phyloP scores from a whole-genome alignment of 2,797 vertebrate genomes.

The Salarias fasciatus region DNA sequence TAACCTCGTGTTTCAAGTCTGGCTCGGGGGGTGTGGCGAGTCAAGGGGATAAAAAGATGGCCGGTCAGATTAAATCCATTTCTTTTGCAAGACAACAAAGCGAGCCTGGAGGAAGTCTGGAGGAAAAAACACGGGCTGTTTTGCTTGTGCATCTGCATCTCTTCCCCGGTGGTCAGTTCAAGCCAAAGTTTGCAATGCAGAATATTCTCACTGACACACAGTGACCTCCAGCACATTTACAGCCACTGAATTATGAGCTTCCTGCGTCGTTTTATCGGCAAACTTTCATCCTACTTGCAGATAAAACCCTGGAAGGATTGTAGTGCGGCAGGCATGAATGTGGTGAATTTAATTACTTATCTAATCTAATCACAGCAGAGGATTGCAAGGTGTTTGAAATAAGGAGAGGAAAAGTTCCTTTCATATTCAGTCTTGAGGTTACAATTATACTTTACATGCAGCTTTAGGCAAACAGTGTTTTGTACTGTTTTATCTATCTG shows the following conservation, averaged over 20 bases:
- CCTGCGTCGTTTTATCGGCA: slow-evolving; percentile 6
- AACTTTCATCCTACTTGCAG: slow-evolving; percentile 21
- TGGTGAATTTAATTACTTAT: slow-evolving; percentile 30
- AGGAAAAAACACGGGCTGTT: too few relatives aligned
- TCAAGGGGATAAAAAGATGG: slow-evolving; percentile 40
- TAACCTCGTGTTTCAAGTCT: slow-evolving; percentile 24
- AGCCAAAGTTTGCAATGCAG: slow-evolving; percentile 3
- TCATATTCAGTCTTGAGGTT: slow-evolving; percentile 9
- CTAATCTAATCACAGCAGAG: slow-evolving; percentile 27
- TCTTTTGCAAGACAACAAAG: slow-evolving; percentile 21
- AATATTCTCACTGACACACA: not conserved
- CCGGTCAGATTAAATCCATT: slow-evolving; percentile 33
- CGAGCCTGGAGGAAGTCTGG: slow-evolving; percentile 6
- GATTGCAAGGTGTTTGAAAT: slow-evolving; percentile 30
- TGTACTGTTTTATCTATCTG: not conserved
- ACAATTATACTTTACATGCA: slow-evolving; percentile 11
- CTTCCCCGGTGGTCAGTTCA: slow-evolving; percentile 19
- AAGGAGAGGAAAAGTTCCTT: slow-evolving; percentile 14
- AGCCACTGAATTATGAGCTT: slow-evolving; percentile 1
- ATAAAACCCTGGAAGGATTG: slow-evolving; percentile 16
- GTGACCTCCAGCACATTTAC: not conserved
- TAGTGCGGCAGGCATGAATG: not conserved
- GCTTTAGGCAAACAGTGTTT: not conserved
- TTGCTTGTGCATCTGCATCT: slow-evolving; percentile 3
- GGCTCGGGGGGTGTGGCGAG: slow-evolving; percentile 36